phyloP scores from a whole-genome alignment of 2,113 vertebrate genomes.

The Apodemus sylvaticus region DNA sequence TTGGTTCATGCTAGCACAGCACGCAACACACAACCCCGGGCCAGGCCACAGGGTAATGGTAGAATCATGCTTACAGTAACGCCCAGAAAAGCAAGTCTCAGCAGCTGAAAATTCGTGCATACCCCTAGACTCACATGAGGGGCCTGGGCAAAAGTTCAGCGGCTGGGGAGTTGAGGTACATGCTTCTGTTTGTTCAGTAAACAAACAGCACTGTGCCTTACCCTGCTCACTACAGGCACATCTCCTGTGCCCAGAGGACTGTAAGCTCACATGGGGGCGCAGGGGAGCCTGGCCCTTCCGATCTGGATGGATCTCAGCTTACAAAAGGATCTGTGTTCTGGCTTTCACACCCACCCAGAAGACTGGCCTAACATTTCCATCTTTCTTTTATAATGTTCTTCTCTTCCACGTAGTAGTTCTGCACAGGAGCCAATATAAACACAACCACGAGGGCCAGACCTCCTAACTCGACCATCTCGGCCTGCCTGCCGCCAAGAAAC shows the following conservation, averaged over 20 bases:
- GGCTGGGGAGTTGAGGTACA: background rate
- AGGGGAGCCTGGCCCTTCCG: background rate
- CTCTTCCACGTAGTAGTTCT: background rate
- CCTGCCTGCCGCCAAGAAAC: background rate
- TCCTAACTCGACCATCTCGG: background rate
- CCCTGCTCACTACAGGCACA: background rate
- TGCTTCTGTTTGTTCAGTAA: background rate
- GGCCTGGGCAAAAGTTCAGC: background rate
- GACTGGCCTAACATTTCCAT: background rate
- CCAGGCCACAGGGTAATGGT: background rate
- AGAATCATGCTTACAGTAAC: conserved; percentile 11
- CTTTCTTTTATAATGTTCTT: background rate
- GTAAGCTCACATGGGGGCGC: conserved; percentile 3
- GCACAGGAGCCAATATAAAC: background rate
- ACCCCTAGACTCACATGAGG: conserved; percentile 20
- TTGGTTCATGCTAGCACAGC: conserved; percentile 11
- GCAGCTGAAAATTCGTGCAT: background rate
- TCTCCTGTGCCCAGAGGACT: background rate
- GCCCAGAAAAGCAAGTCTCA: background rate
- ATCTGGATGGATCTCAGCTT: background rate
- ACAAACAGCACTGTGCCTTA: background rate
- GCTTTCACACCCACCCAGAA: background rate
- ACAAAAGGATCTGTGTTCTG: background rate
- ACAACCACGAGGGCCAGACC: background rate
- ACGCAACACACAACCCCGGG: background rate